Base-by-base conservation (phyloP, 2,113 vertebrate species). In the Rhegmatorhina hoffmannsi region DNA sequence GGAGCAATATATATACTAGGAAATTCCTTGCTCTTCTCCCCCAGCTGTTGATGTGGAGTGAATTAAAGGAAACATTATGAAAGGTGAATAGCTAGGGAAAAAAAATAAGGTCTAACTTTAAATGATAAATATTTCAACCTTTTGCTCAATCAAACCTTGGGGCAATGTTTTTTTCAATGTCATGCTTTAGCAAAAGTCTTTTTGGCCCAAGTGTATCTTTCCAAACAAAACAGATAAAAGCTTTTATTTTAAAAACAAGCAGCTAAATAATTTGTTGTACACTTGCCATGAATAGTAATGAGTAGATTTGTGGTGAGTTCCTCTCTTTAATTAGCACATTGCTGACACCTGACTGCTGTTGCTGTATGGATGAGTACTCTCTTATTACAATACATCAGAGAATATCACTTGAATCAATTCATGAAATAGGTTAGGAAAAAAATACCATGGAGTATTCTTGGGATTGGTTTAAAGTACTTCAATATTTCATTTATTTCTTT, bases 201-300 rank as follows among this genome's bases (percentile, higher is more conserved):
- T 87, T 94, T 92, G 95, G 58, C 49, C 18, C 19, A 19, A 77
- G 58, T 6, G 8, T 86, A 66, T 94, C 91, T 95, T 96, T 96
- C 90, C 91, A 95, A 97, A 97, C 33, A 89, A 93, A 89, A 64
- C 34, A 95, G 81, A 81, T n/a, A 94, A 89, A 94, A 94, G 95
- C 73, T 95, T 97, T 96, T 97, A 85, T 95, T 97, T 95, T 94
- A 92, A 95, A 97, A 96, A 92, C 83, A 93, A 97, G 95, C 85
- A 97, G 91, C 90, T 94, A 95, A 97, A 89, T 94, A 94, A 92
- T 97, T 96, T 97, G 89, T 76, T 72, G 67, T 92, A 91, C 73
- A 44, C 96, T 97, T 95, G 94, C 84, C 92, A 89, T 95, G 95
- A 97, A 97, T 97, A 96, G 90, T 90, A 96, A 97, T 2, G 7